These are phyloP conservation scores for Promerops cafer DNA, from an alignment of 2,113 vertebrate genomes.

Conservation along the genomic window DNA sequence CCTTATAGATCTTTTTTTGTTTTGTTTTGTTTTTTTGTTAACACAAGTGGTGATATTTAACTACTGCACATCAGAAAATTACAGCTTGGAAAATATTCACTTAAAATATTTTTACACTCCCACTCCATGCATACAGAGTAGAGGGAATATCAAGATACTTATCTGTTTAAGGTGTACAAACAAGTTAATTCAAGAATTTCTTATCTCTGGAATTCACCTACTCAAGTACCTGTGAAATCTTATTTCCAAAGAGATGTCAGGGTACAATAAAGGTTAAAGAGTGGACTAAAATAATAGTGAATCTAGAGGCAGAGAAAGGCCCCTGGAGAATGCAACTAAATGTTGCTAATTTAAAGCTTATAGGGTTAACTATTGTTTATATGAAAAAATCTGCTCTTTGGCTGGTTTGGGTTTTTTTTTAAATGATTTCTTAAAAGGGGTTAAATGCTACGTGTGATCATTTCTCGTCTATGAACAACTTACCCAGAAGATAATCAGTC, in stretches of 20 bases:
- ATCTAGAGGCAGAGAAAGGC: neutral
- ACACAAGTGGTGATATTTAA: neutral
- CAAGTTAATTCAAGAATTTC: conserved; percentile 64
- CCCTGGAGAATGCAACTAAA: neutral
- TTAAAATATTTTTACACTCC: conserved; percentile 51
- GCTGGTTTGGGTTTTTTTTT: neutral
- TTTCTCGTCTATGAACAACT: neutral
- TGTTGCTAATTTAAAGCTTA: neutral
- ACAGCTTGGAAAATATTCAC: neutral
- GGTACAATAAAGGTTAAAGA: neutral
- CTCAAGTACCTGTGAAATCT: conserved; percentile 59
- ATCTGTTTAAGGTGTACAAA: conserved; percentile 59
- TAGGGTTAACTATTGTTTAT: neutral
- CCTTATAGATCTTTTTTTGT: neutral
- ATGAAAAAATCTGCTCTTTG: neutral
- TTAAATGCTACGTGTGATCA: neutral
- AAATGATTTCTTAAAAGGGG: neutral
- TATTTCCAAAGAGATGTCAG: conserved; percentile 35
- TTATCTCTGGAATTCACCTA: conserved; percentile 65
- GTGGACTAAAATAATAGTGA: neutral
- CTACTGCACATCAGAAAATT: neutral
- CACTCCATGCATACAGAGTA: conserved; percentile 25
- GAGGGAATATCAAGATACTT: conserved; percentile 55
- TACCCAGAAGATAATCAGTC: neutral
- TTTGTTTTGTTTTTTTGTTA: neutral